phyloP scores from a whole-genome alignment of 2,888 invertebrate genomes.

The Cerceris rybyensis region DNA sequence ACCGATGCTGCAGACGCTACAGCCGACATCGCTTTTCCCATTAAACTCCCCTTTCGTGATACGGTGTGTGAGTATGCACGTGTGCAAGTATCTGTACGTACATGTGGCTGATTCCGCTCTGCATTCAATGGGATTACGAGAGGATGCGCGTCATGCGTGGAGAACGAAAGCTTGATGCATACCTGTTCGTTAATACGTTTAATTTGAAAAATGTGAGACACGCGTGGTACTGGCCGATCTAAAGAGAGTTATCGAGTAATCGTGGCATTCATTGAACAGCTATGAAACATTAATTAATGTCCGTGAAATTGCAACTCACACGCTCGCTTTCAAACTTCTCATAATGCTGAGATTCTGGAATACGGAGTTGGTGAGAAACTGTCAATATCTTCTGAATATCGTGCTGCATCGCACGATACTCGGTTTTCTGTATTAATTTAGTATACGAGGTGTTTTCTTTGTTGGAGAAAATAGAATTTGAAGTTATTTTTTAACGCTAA shows the following conservation, averaged over 20 bases:
- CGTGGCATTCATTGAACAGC: neutral
- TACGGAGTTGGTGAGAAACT: too few relatives aligned
- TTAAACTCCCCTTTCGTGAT: constrained; percentile 52
- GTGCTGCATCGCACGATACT: too few relatives aligned
- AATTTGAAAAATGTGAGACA: constrained; percentile 16
- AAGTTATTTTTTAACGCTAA: too few relatives aligned
- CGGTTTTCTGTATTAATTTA: too few relatives aligned
- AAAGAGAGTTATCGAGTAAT: constrained; percentile 14
- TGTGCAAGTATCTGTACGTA: too few relatives aligned
- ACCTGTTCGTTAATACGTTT: constrained; percentile 29
- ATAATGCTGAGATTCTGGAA: too few relatives aligned
- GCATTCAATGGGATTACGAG: constrained; percentile 29
- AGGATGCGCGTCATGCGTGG: constrained; percentile 15
- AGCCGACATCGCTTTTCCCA: constrained; percentile 56
- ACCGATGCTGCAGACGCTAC: constrained; percentile 24
- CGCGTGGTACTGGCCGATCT: constrained; percentile 1
- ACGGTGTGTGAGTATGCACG: neutral
- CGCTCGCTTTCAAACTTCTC: too few relatives aligned
- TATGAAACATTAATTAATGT: neutral
- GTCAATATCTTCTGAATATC: too few relatives aligned
- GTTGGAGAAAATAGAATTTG: too few relatives aligned
- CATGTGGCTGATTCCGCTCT: constrained; percentile 14
- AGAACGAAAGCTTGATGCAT: constrained; percentile 15
- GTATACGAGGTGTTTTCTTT: too few relatives aligned
- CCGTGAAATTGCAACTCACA: neutral